Evolutionary conservation across 1,140 invertebrate genomes (phyloP).

Genomic region (Zaprionus nigranus): DNA sequence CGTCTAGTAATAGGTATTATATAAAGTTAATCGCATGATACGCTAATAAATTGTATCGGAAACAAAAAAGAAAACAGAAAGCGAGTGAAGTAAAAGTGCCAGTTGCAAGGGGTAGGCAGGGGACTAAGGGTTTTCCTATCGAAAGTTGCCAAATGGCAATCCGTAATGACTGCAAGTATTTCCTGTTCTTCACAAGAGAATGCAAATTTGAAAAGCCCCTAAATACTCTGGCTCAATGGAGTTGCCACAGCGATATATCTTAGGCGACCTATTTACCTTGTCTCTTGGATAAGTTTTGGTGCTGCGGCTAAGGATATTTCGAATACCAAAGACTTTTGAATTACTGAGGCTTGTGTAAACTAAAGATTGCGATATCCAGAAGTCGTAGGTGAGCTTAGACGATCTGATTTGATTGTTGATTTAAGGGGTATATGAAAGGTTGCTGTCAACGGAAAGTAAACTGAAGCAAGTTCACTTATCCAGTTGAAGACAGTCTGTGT

Average conservation of each 20-base stretch:
- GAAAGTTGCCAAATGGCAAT: neutral
- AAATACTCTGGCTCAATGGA: neutral
- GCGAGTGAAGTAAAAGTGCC: neutral
- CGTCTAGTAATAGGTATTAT: slow-evolving; percentile 6
- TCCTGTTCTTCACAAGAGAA: neutral
- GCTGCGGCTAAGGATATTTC: neutral
- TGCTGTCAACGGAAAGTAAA: too few species aligned
- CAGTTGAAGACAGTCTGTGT: neutral
- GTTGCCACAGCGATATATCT: neutral
- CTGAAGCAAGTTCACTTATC: neutral
- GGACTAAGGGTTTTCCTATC: neutral
- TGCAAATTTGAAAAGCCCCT: neutral
- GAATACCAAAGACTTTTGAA: neutral
- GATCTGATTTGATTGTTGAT: too few species aligned
- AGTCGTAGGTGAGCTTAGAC: too few species aligned
- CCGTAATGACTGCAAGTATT: neutral
- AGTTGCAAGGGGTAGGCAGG: neutral
- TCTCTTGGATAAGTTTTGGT: neutral
- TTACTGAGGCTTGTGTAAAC: too few species aligned
- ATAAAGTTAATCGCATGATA: slow-evolving; percentile 7
- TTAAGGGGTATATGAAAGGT: too few species aligned
- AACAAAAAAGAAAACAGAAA: neutral
- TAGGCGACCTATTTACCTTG: neutral
- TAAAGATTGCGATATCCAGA: too few species aligned
- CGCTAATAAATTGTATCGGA: slow-evolving; percentile 2